Percentiles rank a stretch among this genome's conserved stretches.
Conservation (phyloP, 2,888 invertebrate genomes). For the Stictocephala bisonia region DNA sequence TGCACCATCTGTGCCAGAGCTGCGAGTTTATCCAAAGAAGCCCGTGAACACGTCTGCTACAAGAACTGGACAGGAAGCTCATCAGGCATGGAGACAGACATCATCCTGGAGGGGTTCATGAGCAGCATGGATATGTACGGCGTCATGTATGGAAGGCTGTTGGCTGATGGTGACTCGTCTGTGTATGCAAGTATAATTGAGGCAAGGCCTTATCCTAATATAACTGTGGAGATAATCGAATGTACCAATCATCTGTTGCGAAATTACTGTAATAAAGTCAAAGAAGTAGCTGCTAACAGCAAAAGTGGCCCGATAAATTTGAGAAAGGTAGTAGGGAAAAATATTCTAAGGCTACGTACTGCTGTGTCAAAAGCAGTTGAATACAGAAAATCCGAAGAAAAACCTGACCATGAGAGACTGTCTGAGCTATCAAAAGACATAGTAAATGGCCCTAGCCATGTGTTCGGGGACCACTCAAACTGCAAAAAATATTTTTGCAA, state of each 20-base stretch:
- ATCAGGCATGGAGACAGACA: constrained; percentile 62
- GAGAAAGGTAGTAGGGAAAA: constrained; percentile 9
- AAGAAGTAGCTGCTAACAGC: constrained; percentile 9
- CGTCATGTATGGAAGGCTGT: constrained; percentile 59
- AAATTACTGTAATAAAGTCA: constrained; percentile 47
- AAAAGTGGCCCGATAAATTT: constrained; percentile 17
- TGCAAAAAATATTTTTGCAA: constrained; percentile 54
- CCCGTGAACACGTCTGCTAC: constrained; percentile 59
- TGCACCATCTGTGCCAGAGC: constrained; percentile 59
- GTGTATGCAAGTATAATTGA: constrained; percentile 59
- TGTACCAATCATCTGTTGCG: constrained; percentile 60
- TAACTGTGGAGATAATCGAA: constrained; percentile 60
- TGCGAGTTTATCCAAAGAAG: constrained; percentile 49
- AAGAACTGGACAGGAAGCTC: constrained; percentile 62
- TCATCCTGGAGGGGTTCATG: constrained; percentile 61
- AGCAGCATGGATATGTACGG: constrained; percentile 58
- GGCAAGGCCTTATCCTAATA: constrained; percentile 55
- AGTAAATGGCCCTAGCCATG: constrained; percentile 56
- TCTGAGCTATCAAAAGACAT: constrained; percentile 16
- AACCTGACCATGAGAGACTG: background rate
- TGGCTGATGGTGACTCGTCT: constrained; percentile 63
- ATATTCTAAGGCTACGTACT: background rate
- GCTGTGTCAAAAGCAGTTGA: constrained; percentile 37
- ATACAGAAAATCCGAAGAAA: background rate
- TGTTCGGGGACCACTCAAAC: constrained; percentile 58